Evolutionary conservation across 2,888 invertebrate genomes (phyloP), one percentile per base, ranked within the genome.

Genomic region (Blastobasis lacticolella): DNA sequence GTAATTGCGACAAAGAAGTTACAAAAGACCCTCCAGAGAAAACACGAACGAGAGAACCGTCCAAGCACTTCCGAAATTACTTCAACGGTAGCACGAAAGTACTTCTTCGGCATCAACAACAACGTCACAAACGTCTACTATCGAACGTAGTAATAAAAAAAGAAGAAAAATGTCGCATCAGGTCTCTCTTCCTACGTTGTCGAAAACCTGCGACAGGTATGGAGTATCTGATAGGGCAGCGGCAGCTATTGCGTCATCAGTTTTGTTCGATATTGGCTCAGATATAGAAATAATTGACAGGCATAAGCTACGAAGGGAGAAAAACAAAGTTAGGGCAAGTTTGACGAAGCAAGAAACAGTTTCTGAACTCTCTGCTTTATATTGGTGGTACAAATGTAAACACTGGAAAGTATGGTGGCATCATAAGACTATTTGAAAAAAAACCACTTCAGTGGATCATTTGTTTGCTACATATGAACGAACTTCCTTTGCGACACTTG

Each of bases 401-500:
- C 38, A 62, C 62, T 6, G 66, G 66, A 6, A 45, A 47, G 23
- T 54, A 61, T 44, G 52, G 53, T 44, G 65, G 64, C 10, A 57
- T 63, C 7, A 63, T 64, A 37, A 46, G 40, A n/a, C 49, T 51
- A 8, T 37, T 66, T 7, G 60, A 67, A 54, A 50, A 51, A 45
- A 54, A 52, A 51, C 60, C 59, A 9, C 52, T 63, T 38, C 63
- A 66, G 52, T 64, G 61, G 64, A 49, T 54, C 47, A 49, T 66
- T 41, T 66, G 62, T 48, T 42, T 56, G 45, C 48, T 64, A 6
- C 61, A 66, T 50, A 57, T 54, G 41, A 66, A 64, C 57, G 66
- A 66, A 49, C 51, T 63, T 46, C 62, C 56, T 4, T 48, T 66
- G 5, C 49, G 62, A n/a, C 63, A 67, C 57, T 57, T 68, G 38